These are phyloP conservation scores for Tragelaphus buxtoni DNA, from an alignment of 2,113 vertebrate genomes.

Conservation along the genomic window DNA sequence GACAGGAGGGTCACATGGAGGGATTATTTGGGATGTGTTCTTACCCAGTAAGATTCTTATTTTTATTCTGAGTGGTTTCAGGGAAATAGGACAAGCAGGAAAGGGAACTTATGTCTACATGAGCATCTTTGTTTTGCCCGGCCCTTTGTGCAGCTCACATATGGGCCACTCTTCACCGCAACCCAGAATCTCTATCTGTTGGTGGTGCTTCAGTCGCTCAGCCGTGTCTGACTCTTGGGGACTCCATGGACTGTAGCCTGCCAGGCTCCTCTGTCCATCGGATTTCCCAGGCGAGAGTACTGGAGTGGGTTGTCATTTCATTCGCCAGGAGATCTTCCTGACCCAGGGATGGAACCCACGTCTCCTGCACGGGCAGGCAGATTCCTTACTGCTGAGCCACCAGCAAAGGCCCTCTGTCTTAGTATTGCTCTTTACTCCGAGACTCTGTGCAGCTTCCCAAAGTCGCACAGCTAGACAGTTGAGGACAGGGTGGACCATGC, in stretches of 20 bases:
- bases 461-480: not conserved
- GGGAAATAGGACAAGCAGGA: not conserved
- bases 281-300: not conserved
- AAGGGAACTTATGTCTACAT: rapidly evolving
- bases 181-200: not conserved
- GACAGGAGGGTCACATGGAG: not conserved
- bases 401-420: not conserved
- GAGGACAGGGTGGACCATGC: rapidly evolving
- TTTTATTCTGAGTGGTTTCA: not conserved
- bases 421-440: not conserved
- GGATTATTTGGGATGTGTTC: not conserved
- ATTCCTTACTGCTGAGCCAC: not conserved
- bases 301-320: not conserved
- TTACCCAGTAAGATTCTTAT: rapidly evolving
- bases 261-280: not conserved
- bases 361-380: not conserved
- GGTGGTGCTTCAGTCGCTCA: rapidly evolving
- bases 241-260: not conserved
- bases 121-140: not conserved
- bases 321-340: not conserved
- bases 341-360: not conserved
- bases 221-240: not conserved
- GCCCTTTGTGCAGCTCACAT: not conserved
- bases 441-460: not conserved
- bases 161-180: rapidly evolving